These are phyloP conservation scores for Sminthurinus aureus DNA, from an alignment of 2,888 invertebrate species.

Conservation along the genomic window DNA sequence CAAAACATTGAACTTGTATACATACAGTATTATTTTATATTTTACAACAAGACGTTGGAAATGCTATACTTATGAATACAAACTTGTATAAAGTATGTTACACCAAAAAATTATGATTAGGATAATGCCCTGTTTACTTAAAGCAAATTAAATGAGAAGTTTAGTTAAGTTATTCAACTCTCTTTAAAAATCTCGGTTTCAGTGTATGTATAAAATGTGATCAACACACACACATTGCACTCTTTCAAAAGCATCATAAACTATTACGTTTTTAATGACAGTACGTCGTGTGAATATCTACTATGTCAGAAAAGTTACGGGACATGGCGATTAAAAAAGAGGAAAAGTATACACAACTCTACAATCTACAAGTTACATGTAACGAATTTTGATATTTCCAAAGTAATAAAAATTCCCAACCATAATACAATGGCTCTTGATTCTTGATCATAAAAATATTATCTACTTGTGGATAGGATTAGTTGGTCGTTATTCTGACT, in stretches of 20 bases:
- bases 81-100: background rate
- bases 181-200: background rate
- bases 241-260: constrained; percentile 27
- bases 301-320: constrained; percentile 32
- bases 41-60: no score
- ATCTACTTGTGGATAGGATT: constrained; percentile 17
- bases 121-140: constrained; percentile 39
- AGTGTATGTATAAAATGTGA: background rate
- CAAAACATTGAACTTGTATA: constrained; percentile 38
- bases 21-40: background rate
- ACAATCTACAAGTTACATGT: background rate
- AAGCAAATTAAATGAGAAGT: constrained; percentile 27
- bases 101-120: constrained; percentile 31
- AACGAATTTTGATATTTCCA: background rate
- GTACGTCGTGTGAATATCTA: constrained; percentile 33
- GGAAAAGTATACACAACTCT: background rate
- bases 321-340: background rate
- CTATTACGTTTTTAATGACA: constrained; percentile 31
- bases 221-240: constrained; percentile 26
- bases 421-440: constrained; percentile 29
- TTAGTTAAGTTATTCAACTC: constrained; percentile 25
- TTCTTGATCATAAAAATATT: constrained; percentile 35
- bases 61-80: background rate
- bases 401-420: constrained; percentile 38
- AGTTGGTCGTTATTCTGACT: background rate